These are phyloP conservation scores for Scaptodrosophila lebanonensis DNA, from an alignment of 1,140 invertebrate species.

Conservation along the genomic window DNA sequence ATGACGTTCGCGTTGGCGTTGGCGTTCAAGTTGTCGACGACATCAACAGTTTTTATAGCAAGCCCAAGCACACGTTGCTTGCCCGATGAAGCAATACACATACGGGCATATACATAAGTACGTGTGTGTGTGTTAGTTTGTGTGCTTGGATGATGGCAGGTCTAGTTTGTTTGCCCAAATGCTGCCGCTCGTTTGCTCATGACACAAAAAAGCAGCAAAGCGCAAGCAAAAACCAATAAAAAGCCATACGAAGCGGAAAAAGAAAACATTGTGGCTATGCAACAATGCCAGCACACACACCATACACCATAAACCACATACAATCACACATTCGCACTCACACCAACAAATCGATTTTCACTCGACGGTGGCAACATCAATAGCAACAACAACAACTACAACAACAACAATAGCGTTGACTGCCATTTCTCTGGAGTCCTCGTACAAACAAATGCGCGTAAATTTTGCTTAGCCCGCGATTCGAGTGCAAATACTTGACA, in stretches of 20 bases:
- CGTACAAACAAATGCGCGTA: conserved; percentile 72
- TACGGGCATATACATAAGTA: not conserved
- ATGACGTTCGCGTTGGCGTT: conserved; percentile 21
- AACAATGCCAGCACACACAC: conserved; percentile 48
- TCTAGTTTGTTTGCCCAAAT: conserved; percentile 72
- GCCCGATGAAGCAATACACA: no score
- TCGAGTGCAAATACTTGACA: conserved; percentile 73
- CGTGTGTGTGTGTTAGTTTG: not conserved
- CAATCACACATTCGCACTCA: conserved; percentile 9
- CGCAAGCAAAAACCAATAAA: conserved; percentile 61
- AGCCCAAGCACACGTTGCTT: conserved; percentile 28
- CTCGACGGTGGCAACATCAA: conserved; percentile 52
- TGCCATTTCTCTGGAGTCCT: conserved; percentile 56
- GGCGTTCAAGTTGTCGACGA: conserved; percentile 26
- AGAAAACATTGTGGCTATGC: conserved; percentile 70
- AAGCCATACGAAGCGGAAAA: conserved; percentile 60
- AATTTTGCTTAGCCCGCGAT: conserved; percentile 70
- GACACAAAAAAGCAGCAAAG: conserved; percentile 52
- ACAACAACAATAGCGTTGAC: no score
- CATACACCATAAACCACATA: conserved; percentile 10
- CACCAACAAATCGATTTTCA: conserved; percentile 61
- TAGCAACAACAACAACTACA: no score
- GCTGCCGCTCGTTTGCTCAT: conserved; percentile 71
- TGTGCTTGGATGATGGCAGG: conserved; percentile 41
- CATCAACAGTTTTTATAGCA: conserved; percentile 26